phyloP scores from a whole-genome alignment of 2,888 invertebrate genomes.

The Chalcis sispes region DNA sequence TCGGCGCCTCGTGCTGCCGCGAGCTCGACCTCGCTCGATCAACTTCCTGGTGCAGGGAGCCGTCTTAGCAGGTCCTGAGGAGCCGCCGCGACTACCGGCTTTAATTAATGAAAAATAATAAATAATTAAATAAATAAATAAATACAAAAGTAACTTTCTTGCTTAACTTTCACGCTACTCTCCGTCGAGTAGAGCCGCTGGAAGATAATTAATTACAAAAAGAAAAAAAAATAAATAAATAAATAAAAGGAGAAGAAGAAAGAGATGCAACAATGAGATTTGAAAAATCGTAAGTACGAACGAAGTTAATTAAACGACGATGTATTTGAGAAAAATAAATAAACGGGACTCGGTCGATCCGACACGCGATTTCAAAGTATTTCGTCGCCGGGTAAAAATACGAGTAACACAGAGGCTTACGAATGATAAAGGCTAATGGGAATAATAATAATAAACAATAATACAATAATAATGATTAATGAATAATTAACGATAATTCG shows the following conservation, averaged over 20 bases:
- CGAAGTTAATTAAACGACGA: neutral
- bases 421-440: slow-evolving; percentile 57
- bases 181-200: slow-evolving; percentile 13
- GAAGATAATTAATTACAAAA: too few relatives aligned
- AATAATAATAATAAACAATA: slow-evolving; percentile 58
- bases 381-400: slow-evolving; percentile 2
- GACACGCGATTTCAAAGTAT: slow-evolving; percentile 4
- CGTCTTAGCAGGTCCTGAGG: slow-evolving; percentile 24
- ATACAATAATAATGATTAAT: slow-evolving; percentile 58
- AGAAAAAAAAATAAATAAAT: too few relatives aligned
- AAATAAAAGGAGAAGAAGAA: too few relatives aligned
- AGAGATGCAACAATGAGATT: too few relatives aligned
- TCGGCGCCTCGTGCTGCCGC: slow-evolving; percentile 49
- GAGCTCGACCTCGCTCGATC: slow-evolving; percentile 49
- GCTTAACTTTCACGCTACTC: slow-evolving; percentile 17
- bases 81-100: slow-evolving; percentile 5
- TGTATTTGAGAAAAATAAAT: slow-evolving; percentile 9
- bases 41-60: slow-evolving; percentile 45
- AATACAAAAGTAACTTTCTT: neutral
- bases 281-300: slow-evolving; percentile 2
- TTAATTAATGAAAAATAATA: too few relatives aligned
- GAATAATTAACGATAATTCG: slow-evolving; percentile 51
- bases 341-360: slow-evolving; percentile 4
- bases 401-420: slow-evolving; percentile 39
- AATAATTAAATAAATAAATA: neutral